Evolutionary conservation across 2,888 invertebrate genomes (phyloP).

Genomic region (Endotricha flammealis): DNA sequence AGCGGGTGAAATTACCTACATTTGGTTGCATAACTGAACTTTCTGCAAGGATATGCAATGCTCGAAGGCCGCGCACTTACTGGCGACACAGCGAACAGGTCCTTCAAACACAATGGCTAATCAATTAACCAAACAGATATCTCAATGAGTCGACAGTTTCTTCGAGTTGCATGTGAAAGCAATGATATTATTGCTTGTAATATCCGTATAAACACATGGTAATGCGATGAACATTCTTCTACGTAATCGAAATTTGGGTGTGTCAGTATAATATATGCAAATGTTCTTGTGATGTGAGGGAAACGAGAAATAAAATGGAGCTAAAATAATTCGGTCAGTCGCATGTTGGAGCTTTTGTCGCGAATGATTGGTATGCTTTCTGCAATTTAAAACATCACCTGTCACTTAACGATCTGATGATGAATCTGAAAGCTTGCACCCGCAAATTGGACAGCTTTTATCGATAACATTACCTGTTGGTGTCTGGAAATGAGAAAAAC

Average conservation of each 20-base stretch:
- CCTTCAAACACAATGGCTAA: neutral
- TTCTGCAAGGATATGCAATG: conserved; percentile 41
- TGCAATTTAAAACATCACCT: too few species aligned
- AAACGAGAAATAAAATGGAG: conserved; percentile 1
- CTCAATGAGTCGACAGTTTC: neutral
- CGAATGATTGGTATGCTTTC: too few species aligned
- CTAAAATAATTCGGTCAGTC: conserved; percentile 5
- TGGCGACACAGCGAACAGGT: neutral
- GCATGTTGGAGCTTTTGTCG: neutral
- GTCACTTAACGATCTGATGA: neutral
- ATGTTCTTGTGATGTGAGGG: conserved; percentile 1
- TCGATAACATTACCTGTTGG: too few species aligned
- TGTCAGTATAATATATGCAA: conserved; percentile 3
- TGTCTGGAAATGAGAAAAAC: too few species aligned
- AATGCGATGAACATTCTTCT: neutral
- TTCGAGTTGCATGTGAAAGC: neutral
- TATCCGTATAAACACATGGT: neutral
- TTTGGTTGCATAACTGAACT: conserved; percentile 48
- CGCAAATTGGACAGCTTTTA: too few species aligned
- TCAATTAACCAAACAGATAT: neutral
- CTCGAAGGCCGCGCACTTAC: conserved; percentile 13
- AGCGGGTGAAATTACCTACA: conserved; percentile 47
- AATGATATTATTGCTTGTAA: neutral
- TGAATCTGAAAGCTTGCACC: too few species aligned
- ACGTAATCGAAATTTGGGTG: neutral